Evolutionary conservation across 2,797 vertebrate species (phyloP), one percentile per base, ranked within the genome.

Genomic region (Hozukius guyotensis): DNA sequence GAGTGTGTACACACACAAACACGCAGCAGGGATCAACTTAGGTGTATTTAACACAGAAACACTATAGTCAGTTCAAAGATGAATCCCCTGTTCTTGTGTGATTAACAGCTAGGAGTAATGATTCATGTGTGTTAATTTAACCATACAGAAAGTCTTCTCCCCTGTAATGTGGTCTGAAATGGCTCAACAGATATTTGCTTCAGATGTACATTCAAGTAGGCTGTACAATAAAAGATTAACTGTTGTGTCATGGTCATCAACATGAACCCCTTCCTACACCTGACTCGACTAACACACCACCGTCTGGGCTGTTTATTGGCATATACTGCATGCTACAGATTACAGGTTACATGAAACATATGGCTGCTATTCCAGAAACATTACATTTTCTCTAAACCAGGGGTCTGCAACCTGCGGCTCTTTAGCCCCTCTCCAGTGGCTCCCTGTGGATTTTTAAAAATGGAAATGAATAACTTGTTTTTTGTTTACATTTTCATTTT

Each of bases 11-110:
- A 57, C 53, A 75, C 31, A 67, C 56, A 55, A 5, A 65, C 65
- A 72, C 64, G 76, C 78, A 84, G 69, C 78, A 68, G 78, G 78
- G 59, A 78, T n/a, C 74, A 25, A 53, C 66, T 67, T 34, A 53
- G 53, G 53, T 53, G 12, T 59, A 53, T 68, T 81, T 71, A 73
- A 71, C n/a, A 65, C 16, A 31, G 42, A 77, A 67, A 67, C 49
- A 72, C 24, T 25, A 12, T 13, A 12, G 29, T 62, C 13, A 49
- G 16, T 52, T 80, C 32, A 69, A 59, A 38, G 70, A 49, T 22
- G 6, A 57, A 49, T 49, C 6, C 22, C 4, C 22, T 61, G 29
- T 55, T 27, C 62, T 20, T 25, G 18, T 18, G 55, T 71, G 52
- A 84, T 55, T 64, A 57, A 55, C 46, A 68, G 55, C 36, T 77